Evolutionary conservation across 2,113 vertebrate species (phyloP).

Genomic region (Micromys minutus): DNA sequence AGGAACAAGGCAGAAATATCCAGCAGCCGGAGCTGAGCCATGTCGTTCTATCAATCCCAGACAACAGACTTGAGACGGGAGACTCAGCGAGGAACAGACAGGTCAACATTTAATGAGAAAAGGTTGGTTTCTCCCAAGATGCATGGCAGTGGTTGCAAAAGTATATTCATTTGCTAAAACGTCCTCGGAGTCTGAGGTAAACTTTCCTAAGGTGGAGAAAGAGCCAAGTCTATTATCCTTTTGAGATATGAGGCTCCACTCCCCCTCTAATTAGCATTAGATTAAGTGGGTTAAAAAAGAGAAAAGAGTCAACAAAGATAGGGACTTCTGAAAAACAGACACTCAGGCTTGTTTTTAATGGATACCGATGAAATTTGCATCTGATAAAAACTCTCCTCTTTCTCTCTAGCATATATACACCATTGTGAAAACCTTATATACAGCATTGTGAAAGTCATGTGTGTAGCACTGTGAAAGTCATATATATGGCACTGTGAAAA

Average conservation of each 20-base stretch:
- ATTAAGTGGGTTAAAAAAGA: slow-evolving; percentile 33
- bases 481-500: no score
- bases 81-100: background rate
- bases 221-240: slow-evolving; percentile 24
- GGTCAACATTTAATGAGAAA: slow-evolving; percentile 53
- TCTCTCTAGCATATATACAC: background rate
- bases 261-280: background rate
- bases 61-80: background rate
- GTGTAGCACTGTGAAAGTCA: no score
- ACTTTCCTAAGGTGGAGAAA: slow-evolving; percentile 37
- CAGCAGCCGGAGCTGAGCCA: background rate
- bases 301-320: slow-evolving; percentile 18
- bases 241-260: background rate
- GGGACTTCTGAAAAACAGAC: background rate
- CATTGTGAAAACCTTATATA: background rate
- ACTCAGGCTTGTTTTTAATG: background rate
- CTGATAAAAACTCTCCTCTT: background rate
- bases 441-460: no score
- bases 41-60: background rate
- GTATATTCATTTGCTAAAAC: background rate
- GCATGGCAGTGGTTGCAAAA: background rate
- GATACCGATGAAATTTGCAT: background rate
- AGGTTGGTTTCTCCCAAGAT: slow-evolving; percentile 24
- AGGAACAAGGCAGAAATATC: background rate
- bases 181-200: background rate